phyloP scores from a whole-genome alignment of 2,113 vertebrate genomes.

The Istiophorus platypterus region DNA sequence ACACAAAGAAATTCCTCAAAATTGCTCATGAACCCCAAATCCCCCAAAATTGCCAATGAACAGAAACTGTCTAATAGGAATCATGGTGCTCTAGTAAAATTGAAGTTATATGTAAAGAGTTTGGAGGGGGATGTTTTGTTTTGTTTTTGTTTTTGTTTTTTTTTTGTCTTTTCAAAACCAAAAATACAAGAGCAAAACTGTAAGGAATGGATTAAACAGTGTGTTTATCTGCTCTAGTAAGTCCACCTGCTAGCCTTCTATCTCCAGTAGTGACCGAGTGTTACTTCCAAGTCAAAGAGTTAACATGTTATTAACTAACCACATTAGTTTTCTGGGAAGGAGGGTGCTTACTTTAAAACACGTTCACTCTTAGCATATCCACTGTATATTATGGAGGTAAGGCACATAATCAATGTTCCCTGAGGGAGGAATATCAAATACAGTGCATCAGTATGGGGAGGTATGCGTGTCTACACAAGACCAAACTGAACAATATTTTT shows the following conservation, averaged over 20 bases:
- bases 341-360: neutral
- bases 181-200: neutral
- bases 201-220: neutral
- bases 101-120: too few relatives aligned
- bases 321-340: neutral
- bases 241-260: neutral
- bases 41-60: too few relatives aligned
- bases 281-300: slow-evolving; percentile 1
- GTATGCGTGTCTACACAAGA: too few relatives aligned
- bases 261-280: neutral
- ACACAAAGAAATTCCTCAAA: neutral
- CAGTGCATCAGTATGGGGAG: neutral
- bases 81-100: neutral
- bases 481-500: too few relatives aligned
- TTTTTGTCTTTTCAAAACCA: neutral
- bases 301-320: neutral
- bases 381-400: neutral
- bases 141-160: too few relatives aligned
- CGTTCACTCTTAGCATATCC: neutral
- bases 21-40: neutral
- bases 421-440: neutral
- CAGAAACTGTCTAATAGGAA: neutral
- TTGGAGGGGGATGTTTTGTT: neutral
- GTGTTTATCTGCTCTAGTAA: neutral
- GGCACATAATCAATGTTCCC: too few relatives aligned